Evolutionary conservation across 1,140 invertebrate species (phyloP), one percentile per base, ranked within the genome.

Genomic region (Trypoxylus dichotomus): DNA sequence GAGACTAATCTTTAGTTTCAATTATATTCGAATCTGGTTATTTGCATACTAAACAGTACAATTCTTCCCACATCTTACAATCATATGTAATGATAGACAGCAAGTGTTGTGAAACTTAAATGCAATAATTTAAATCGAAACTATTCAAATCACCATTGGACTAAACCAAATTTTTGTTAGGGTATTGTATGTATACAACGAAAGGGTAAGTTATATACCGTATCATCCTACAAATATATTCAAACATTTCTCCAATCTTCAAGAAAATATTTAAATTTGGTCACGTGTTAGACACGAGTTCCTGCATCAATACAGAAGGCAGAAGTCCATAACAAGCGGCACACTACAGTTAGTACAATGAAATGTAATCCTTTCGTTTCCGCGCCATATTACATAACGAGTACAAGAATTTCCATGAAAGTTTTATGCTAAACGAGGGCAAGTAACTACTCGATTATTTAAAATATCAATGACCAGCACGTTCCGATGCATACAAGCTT

Each of bases 191-290:
- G 6, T 15, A 54, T 54, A 37, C 15, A n/a, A 15, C 43, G n/a
- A 15, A 19, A 54, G 47, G n/a, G 19, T 54, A 54, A 54, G 15
- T 8, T 43, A 19, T 19, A n/a, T 54, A 15, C 47, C 5, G 6
- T n/a, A n/a, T 13, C 47, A 68, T 68, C 60, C 24, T 10, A 24
- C 24, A 27, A 19, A 68, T 68, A 68, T 68, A 24, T 24, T 54
- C 15, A 54, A 54, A 19, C 15, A 29, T 8, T 68, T 68, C 60
- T 24, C 24, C 60, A 27, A 68, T 68, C 60, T 24, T 24, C 60
- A 6, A 68, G 15, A 68, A 68, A 68, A 68, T 68, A 68, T 68
- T 68, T 13, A 68, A 68, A 68, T 68, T 68, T 68, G 60, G 60
- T 24, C 60, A 68, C 60, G 60, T 68, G 60, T 27, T 68, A 68